Evolutionary conservation across 2,888 invertebrate species (phyloP), one percentile per base, ranked within the genome.

Genomic region (Cryptophagus acutangulus): DNA sequence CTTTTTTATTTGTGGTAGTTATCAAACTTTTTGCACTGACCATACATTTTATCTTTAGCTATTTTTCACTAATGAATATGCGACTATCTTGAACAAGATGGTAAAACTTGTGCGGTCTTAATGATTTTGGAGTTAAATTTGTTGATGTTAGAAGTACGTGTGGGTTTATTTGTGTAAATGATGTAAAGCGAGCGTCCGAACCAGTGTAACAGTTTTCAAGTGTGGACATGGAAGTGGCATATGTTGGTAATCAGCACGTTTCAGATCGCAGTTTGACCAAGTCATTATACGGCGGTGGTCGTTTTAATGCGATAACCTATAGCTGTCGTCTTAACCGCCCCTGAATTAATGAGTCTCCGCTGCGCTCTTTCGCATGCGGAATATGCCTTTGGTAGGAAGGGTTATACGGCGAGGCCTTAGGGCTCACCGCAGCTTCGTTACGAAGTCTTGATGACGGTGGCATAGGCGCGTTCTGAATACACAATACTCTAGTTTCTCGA

Each of bases 261-360:
- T 41, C n/a, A n/a, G 51, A 52, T 53, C 48, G 41, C 45, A 57
- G 54, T 56, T 56, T 55, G 57, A 58, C 57, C 55, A 53, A 56
- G 53, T 57, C 54, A 51, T 57, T 57, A 55, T 48, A 51, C 51
- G 45, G 31, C 46, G 43, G n/a, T 48, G 43, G 45, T 43, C 51
- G 36, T 25, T 37, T 48, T 49, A 47, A 47, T 47, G 44, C 46
- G 42, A 46, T 44, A 45, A 46, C 48, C 49, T 41, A 48, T 48
- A 46, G 45, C 52, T 49, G 51, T 51, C 54, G 48, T 52, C 48
- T 54, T 57, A 53, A 54, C 55, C 54, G 43, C n/a, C 55, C 43
- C 38, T 48, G 58, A 58, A 59, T 58, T 59, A 59, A 59, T 57
- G 57, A 57, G 54, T 46, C n/a, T n/a, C n/a, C n/a, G n/a, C n/a